Evolutionary conservation across 1,140 invertebrate species (phyloP), one percentile per base, ranked within the genome.

Genomic region (Dendrolimus kikuchii): DNA sequence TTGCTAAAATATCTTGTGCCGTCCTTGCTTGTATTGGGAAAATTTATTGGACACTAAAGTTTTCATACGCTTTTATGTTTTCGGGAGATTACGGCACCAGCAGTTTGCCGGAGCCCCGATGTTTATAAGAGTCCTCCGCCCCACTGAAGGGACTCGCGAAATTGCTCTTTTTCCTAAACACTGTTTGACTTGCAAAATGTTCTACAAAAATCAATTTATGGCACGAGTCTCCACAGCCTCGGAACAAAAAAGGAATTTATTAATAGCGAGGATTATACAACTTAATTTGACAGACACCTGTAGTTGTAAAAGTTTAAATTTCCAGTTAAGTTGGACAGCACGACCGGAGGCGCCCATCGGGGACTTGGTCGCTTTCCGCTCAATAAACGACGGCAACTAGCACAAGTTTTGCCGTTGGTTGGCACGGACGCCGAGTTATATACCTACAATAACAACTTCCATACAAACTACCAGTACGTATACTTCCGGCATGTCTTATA

Each of bases 11-110:
- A 65, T 64, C 59, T 60, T 49, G 58, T 51, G 49, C 49, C 55
- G 57, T 71, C 64, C 61, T 60, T 57, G 59, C 60, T 53, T 70
- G 65, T 73, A 72, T 77, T 68, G 69, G 61, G 53, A 71, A 64
- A 77, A 74, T 77, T 77, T 77, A 77, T 72, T 68, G 64, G 65
- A 66, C 63, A 74, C 64, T 77, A 77, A 77, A 77, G 61, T 72
- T 77, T 77, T 73, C 67, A 71, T 71, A 77, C 64, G 57, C 64
- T 73, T 72, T 77, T 73, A 77, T 77, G 71, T 70, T 68, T 77
- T 66, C 53, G 57, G 67, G 63, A 77, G 66, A 74, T 74, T 74
- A 73, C 70, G 62, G 60, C 49, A 63, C 60, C 58, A 66, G 59
- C 69, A 64, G 56, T 60, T 71, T 66, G 62, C 59, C 54, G 23